A percentile compares a stretch with the other conserved stretches of the same genome.
Evolutionary conservation across 2,888 invertebrate species (phyloP).

Genomic region (Gryllus longicercus): DNA sequence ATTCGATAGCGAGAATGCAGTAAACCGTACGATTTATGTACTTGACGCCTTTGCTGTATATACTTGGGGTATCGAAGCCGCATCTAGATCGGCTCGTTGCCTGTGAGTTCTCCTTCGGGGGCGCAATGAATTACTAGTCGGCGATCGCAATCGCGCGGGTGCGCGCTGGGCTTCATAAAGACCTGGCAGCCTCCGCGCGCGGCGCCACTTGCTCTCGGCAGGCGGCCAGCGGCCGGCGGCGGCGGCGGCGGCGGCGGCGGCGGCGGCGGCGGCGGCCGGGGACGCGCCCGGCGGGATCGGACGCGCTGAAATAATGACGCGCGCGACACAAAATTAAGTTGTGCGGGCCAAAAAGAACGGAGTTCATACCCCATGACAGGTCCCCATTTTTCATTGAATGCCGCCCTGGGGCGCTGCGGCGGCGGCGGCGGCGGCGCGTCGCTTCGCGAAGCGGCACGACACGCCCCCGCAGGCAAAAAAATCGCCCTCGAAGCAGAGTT

Average conservation of each 20-base stretch:
- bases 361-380: slow-evolving; percentile 2
- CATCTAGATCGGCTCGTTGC: too few species aligned
- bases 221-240: background rate
- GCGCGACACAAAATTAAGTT: slow-evolving; percentile 6
- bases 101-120: too few species aligned
- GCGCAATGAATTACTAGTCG: too few species aligned
- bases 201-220: background rate
- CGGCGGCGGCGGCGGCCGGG: background rate
- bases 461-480: background rate
- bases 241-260: background rate
- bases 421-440: background rate
- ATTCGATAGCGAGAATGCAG: too few species aligned
- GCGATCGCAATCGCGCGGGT: too few species aligned
- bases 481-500: background rate
- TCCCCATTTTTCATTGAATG: background rate
- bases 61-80: too few species aligned
- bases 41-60: too few species aligned
- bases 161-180: too few species aligned
- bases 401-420: background rate
- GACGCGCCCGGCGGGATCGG: background rate
- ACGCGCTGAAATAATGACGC: slow-evolving; percentile 5
- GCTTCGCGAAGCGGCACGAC: background rate
- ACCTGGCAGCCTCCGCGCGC: too few species aligned
- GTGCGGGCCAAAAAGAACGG: background rate
- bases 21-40: too few species aligned